Conservation (phyloP, 1,140 invertebrate genomes). For the Halesus radiatus region DNA sequence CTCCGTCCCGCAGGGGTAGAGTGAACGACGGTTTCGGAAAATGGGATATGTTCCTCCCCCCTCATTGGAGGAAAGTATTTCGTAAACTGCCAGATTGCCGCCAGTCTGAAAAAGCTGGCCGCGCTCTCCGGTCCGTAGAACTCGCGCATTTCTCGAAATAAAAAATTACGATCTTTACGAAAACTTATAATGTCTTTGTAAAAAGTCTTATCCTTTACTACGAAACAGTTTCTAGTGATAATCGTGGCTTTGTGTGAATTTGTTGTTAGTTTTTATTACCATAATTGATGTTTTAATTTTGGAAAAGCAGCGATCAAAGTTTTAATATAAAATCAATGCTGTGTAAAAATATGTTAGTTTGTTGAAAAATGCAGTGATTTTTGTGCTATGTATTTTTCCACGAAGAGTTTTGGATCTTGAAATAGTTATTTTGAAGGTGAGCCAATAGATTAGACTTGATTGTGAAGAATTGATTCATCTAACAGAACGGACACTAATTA, state of each 20-base stretch:
- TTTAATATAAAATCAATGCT: neutral
- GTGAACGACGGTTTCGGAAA: neutral
- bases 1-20: neutral
- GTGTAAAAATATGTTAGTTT: neutral
- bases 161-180: neutral
- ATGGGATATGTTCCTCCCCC: neutral
- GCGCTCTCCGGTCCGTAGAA: neutral
- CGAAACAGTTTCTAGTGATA: neutral
- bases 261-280: too few species aligned
- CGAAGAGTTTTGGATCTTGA: too few species aligned
- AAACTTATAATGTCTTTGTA: slow-evolving; percentile 3
- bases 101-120: slow-evolving; percentile 15
- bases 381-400: too few species aligned
- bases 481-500: neutral
- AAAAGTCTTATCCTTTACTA: neutral
- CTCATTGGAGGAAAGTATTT: slow-evolving; percentile 3
- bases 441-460: slow-evolving; percentile 20
- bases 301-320: neutral
- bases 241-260: neutral
- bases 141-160: neutral
- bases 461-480: neutral
- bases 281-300: neutral
- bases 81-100: neutral
- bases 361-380: neutral
- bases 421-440: neutral